Base-by-base conservation (phyloP, 2,113 vertebrate genomes). In the Litocranius walleri region DNA sequence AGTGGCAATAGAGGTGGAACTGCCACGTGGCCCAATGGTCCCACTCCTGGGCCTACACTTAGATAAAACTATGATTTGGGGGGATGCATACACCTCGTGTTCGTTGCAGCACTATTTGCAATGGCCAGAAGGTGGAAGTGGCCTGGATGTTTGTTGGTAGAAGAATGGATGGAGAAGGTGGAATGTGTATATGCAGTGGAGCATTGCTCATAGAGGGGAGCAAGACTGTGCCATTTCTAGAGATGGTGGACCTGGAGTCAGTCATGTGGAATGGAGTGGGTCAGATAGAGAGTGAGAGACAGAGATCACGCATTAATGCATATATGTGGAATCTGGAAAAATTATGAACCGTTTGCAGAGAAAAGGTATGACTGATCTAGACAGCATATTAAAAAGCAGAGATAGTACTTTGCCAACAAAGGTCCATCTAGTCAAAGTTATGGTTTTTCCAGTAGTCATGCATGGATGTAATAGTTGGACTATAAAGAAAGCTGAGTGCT, bases 11-110 rank as follows among this genome's bases (percentile, higher is more conserved):
- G 11, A 43, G 1, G 12, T 43, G 12, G 23, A 77, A 43, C 36
- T 77, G 36, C 21, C 36, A 17, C 0, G 0, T 74, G 36, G 11
- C 23, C 71, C 71, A 77, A 0, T 77, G 36, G 71, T 43, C 23
- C 21, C 71, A 7, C 6, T 77, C 71, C 36, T 77, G 71, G 71
- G 23, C 36, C 21, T 77, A 27, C 23, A 74, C 36, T 11, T 21
- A 77, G 71, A 77, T 6, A 43, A 74, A 77, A 77, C 36, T 6
- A 43, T 77, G 71, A 40, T 43, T 25, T 27, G 5, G 36, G 21
- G 6, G 71, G 21, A 77, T 77, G 21, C 43, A 3, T 77, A 14
- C 12, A 77, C 23, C 71, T 27, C 3, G 21, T 77, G 36, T 43
- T 77, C 2, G 0, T 77, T 77, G 36, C 23, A 77, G 71, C 67